phyloP scores from a whole-genome alignment of 2,113 vertebrate genomes.

The Leucoraja erinaceus region DNA sequence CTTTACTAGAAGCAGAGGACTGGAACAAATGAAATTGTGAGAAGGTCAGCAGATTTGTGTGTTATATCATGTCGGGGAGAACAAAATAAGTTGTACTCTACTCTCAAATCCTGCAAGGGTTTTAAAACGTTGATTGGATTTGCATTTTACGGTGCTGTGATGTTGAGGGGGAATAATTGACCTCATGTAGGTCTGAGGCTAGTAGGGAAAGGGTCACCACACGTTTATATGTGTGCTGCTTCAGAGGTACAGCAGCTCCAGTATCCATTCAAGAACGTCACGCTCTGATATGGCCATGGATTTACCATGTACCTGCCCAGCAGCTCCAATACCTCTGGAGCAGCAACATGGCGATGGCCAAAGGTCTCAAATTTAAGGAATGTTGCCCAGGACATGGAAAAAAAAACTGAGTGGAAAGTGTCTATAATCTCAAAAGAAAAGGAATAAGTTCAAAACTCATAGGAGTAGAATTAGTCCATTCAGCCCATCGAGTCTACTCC shows the following conservation, averaged over 20 bases:
- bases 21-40: neutral
- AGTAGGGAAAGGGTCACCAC: neutral
- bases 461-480: too few relatives aligned
- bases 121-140: neutral
- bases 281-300: neutral
- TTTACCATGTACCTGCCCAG: neutral
- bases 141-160: neutral
- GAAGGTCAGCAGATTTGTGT: neutral
- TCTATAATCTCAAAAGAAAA: neutral
- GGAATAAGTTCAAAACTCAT: too few relatives aligned
- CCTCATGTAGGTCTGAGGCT: neutral
- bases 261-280: neutral
- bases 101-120: neutral
- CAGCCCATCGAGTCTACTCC: too few relatives aligned
- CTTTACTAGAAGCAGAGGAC: neutral
- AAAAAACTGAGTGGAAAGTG: neutral
- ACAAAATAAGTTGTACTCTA: neutral
- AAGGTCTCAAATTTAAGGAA: neutral
- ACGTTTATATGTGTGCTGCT: neutral
- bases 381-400: neutral
- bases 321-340: too few relatives aligned
- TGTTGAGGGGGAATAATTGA: neutral
- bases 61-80: neutral
- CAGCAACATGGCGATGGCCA: neutral
- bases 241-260: neutral